Base-by-base conservation (phyloP, 2,113 vertebrate species). In the Echinops telfairi region DNA sequence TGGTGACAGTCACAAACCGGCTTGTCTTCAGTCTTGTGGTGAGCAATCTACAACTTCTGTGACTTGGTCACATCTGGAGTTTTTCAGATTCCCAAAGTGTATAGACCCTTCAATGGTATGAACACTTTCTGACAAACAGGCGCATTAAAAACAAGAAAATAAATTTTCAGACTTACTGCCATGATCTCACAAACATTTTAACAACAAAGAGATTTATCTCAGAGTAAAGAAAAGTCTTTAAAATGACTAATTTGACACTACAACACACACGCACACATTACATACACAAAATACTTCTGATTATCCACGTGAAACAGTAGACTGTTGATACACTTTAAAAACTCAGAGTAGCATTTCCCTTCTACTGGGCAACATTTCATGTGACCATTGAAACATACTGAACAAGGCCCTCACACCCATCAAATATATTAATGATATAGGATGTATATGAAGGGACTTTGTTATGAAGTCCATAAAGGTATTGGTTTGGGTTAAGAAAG, bases 181-280 rank as follows among this genome's bases (percentile, higher is more conserved):
- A 47, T 58, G 27, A 64, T 60, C 73, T 90, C 29, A 79, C 78
- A 92, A 5, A 68, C 8, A 38, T 82, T 79, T 94, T 60, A 66
- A 83, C n/a, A 80, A 66, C 22, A 80, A 40, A 90, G 92, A 85
- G 53, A 3, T 29, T 27, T 20, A 43, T 47, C 6, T 83, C 16
- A 64, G 11, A 85, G 78, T 80, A 43, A 86, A 92, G 3, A 12
- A 70, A 11, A 76, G 20, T 25, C 16, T 83, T 85, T 62, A 38
- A 94, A 92, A 88, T 64, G 79, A 71, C 4, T 88, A 86, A 92
- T 92, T 70, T 53, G 76, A 9, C 40, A 76, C 40, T 70, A 33
- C 25, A 53, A 9, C 31, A 66, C 85, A 95, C 62, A 53, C 47
- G 40, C 40, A 40, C 40, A 27, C n/a, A n/a, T n/a, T 19, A 75